Evolutionary conservation across 2,888 invertebrate genomes (phyloP).

Genomic region (Dioctria rufipes): DNA sequence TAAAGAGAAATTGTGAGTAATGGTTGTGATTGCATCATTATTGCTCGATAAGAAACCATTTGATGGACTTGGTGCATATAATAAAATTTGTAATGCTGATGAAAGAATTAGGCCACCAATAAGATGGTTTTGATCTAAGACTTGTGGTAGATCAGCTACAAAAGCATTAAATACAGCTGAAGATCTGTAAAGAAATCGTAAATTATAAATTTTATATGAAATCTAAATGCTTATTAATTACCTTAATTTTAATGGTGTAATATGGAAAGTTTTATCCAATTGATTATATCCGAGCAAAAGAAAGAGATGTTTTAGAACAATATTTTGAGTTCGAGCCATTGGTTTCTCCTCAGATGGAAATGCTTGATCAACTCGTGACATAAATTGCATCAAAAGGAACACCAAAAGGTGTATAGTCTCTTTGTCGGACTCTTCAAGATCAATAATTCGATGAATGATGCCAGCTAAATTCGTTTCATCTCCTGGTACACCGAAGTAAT

Average conservation of each 20-base stretch:
- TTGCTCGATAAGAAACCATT: conserved; percentile 72
- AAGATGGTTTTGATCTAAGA: conserved; percentile 95
- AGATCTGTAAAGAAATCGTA: conserved; percentile 73
- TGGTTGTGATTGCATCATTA: conserved; percentile 76
- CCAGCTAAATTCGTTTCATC: conserved; percentile 86
- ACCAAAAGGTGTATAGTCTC: conserved; percentile 96
- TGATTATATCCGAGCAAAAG: conserved; percentile 93
- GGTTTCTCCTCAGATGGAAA: conserved; percentile 91
- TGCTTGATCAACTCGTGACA: conserved; percentile 86
- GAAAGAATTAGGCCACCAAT: conserved; percentile 93
- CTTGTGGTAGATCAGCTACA: conserved; percentile 91
- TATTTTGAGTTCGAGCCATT: conserved; percentile 83
- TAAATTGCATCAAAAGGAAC: conserved; percentile 96
- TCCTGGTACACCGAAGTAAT: conserved; percentile 85
- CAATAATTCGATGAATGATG: conserved; percentile 89
- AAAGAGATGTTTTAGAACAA: conserved; percentile 93
- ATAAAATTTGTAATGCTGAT: conserved; percentile 84
- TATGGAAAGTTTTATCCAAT: conserved; percentile 90
- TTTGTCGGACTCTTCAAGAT: conserved; percentile 93
- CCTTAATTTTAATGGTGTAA: conserved; percentile 90
- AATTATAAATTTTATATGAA: background rate
- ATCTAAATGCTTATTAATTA: conserved; percentile 65
- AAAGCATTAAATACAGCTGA: conserved; percentile 98
- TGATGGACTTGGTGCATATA: conserved; percentile 87
- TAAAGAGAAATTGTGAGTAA: conserved; percentile 80